phyloP scores from a whole-genome alignment of 2,797 vertebrate genomes.

The Mycteria americana region DNA sequence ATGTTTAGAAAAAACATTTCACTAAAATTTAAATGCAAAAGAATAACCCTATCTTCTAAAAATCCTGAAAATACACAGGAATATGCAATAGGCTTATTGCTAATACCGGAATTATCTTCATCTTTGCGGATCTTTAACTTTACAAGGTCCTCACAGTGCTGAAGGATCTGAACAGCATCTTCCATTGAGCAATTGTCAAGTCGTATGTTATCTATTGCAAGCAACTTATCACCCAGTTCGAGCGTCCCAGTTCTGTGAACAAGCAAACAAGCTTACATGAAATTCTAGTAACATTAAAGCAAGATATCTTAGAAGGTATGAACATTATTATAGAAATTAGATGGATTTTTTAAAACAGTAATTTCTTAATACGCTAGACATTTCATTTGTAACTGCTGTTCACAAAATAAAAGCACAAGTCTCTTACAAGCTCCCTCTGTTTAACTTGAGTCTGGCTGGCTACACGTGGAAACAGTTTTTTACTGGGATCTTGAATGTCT shows the following conservation, averaged over 20 bases:
- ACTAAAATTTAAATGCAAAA: background rate
- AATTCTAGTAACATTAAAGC: background rate
- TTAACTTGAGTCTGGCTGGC: background rate
- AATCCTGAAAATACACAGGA: background rate
- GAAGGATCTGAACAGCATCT: constrained; percentile 96
- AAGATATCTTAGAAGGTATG: background rate
- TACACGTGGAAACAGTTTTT: background rate
- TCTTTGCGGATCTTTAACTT: constrained; percentile 98
- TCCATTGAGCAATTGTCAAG: constrained; percentile 98
- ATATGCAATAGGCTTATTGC: background rate
- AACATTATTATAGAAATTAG: background rate
- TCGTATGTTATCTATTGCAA: constrained; percentile 95
- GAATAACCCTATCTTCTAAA: background rate
- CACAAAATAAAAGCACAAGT: background rate
- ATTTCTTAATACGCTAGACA: background rate
- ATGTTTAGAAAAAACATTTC: background rate
- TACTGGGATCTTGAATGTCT: background rate
- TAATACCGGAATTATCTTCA: constrained; percentile 95
- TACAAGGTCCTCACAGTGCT: constrained; percentile 96
- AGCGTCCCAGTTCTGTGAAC: constrained; percentile 89
- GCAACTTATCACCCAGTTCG: constrained; percentile 93
- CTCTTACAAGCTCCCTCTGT: background rate
- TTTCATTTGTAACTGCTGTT: background rate
- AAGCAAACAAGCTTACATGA: background rate
- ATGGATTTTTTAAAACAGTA: background rate